These are phyloP conservation scores for Bombus breviceps DNA, from an alignment of 1,140 invertebrate genomes.

Conservation along the genomic window DNA sequence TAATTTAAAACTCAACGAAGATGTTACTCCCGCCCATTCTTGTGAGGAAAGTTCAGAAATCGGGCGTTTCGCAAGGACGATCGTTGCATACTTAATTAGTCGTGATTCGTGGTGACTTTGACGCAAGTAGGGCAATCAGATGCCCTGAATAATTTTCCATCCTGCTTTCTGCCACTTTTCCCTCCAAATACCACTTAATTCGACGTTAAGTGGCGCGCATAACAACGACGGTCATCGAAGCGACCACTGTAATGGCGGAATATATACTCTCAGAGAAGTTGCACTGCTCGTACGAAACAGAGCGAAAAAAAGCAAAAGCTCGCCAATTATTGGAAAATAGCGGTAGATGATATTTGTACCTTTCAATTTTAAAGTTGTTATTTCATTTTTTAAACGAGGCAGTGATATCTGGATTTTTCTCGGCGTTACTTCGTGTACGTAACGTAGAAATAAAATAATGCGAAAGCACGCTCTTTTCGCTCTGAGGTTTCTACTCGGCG, in stretches of 20 bases:
- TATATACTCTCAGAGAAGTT: not conserved
- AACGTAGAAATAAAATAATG: not conserved
- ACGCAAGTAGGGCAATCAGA: conserved; percentile 48
- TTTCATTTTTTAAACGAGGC: not conserved
- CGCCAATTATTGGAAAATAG: not conserved
- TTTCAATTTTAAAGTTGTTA: not conserved
- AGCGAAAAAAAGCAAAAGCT: not conserved
- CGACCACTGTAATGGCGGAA: not conserved
- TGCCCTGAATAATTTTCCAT: conserved; percentile 49
- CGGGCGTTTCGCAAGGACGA: not conserved
- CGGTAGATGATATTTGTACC: not conserved
- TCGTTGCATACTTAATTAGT: conserved; percentile 38
- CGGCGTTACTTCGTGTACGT: not conserved
- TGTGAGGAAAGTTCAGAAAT: not conserved
- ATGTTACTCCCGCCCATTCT: not conserved
- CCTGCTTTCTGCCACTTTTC: conserved; percentile 22
- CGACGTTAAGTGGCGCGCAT: not conserved
- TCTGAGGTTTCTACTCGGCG: conserved; percentile 22
- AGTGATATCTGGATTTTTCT: not conserved
- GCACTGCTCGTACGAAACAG: not conserved
- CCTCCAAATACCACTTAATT: conserved; percentile 33
- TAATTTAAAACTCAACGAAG: not conserved
- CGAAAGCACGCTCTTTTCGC: conserved; percentile 13
- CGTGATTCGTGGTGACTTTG: conserved; percentile 21
- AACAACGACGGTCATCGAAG: conserved; percentile 34